phyloP scores from a whole-genome alignment of 53 echinoderm and acorn worm genomes.

The Crossaster papposus region DNA sequence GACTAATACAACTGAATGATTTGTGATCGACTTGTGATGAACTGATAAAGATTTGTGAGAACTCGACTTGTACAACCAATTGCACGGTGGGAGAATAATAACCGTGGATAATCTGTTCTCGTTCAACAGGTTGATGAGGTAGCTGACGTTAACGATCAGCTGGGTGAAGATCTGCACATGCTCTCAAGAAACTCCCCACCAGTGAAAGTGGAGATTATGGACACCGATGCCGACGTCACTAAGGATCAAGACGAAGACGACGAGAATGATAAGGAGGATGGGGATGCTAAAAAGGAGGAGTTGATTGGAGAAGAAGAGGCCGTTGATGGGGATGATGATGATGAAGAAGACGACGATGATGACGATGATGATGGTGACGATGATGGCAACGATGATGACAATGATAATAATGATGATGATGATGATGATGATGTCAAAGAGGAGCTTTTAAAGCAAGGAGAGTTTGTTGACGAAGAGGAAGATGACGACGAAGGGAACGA shows the following conservation, averaged over 20 bases:
- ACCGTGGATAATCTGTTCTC: not conserved
- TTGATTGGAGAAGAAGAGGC: constrained; percentile 7
- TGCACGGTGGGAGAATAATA: not conserved
- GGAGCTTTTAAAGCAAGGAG: not conserved
- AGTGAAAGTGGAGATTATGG: constrained; percentile 56
- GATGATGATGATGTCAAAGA: constrained; percentile 52
- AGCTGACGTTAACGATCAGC: constrained; percentile 61
- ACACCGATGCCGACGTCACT: constrained; percentile 57
- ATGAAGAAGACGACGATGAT: constrained; percentile 49
- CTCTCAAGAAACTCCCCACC: constrained; percentile 54
- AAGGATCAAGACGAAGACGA: constrained; percentile 47
- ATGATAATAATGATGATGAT: constrained; percentile 17
- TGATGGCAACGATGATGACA: not conserved
- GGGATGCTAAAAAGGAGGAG: not conserved
- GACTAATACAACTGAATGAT: too few species aligned
- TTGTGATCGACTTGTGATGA: too few species aligned
- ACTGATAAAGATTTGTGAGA: too few species aligned
- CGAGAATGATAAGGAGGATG: constrained; percentile 34
- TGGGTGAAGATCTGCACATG: constrained; percentile 60
- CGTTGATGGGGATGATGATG: constrained; percentile 37
- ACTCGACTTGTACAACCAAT: too few species aligned
- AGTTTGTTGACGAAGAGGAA: constrained; percentile 37
- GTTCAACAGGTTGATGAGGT: constrained; percentile 46
- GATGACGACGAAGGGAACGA: constrained; percentile 8
- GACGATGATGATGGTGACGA: constrained; percentile 26